These are phyloP conservation scores for Chirona hameri DNA, from an alignment of 2,888 invertebrate genomes.

Conservation along the genomic window DNA sequence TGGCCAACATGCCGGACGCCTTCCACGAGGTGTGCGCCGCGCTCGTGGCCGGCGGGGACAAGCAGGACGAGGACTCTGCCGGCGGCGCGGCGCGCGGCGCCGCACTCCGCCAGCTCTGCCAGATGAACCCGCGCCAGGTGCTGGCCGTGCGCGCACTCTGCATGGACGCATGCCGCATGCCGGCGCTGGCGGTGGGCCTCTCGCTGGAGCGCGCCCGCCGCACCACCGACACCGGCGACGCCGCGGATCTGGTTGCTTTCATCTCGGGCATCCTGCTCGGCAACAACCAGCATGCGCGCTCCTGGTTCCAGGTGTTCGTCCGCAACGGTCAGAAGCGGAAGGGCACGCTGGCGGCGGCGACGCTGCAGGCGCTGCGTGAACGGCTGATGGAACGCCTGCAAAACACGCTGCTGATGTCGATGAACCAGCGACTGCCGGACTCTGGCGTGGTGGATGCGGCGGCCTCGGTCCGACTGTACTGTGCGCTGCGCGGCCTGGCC, in stretches of 20 bases:
- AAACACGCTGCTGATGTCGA: conserved; percentile 51
- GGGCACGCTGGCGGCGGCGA: conserved; percentile 61
- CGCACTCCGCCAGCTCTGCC: conserved; percentile 74
- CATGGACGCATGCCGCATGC: conserved; percentile 80
- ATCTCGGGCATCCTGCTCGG: conserved; percentile 85
- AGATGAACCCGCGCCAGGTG: conserved; percentile 84
- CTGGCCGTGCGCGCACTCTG: conserved; percentile 80
- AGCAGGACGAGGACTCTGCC: conserved; percentile 79
- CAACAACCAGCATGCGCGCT: conserved; percentile 80
- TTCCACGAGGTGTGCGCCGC: conserved; percentile 85
- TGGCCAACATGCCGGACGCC: conserved; percentile 91
- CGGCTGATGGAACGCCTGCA: conserved; percentile 70
- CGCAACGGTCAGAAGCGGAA: conserved; percentile 80
- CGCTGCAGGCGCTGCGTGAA: conserved; percentile 67
- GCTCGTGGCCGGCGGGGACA: conserved; percentile 79
- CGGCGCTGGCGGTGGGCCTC: conserved; percentile 77
- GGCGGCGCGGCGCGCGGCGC: conserved; percentile 70
- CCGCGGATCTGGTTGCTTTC: conserved; percentile 66
- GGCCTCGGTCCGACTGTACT: conserved; percentile 82
- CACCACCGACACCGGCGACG: conserved; percentile 7
- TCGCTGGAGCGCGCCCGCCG: conserved; percentile 57
- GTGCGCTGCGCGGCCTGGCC: conserved; percentile 87
- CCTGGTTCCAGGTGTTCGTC: conserved; percentile 90
- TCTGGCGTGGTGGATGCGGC: conserved; percentile 75
- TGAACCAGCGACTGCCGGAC: conserved; percentile 59